Evolutionary conservation across 2,888 invertebrate genomes (phyloP), one percentile per base, ranked within the genome.

Genomic region (Uropetala carovei): DNA sequence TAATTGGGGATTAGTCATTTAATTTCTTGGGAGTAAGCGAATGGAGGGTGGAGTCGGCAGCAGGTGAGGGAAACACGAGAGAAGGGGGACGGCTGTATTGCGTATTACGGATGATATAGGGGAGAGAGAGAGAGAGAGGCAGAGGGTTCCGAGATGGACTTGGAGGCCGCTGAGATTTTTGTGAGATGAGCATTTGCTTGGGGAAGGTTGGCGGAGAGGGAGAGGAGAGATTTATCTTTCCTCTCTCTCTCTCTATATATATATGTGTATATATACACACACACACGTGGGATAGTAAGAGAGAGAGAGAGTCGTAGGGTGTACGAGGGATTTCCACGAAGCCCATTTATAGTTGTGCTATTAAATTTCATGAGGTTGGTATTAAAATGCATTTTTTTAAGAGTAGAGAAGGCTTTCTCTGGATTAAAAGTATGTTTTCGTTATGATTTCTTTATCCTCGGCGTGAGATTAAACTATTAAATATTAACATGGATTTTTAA

Each of bases 1-100:
- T 89, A 89, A 89, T 89, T 89, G 89, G 16, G 43, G 64, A 43
- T 30, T 43, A 64, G 18, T 22, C 68, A 89, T 89, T 89, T 89
- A 89, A 89, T 89, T 89, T 58, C 64, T 89, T 43, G 68, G 89
- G 60, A 30, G 16, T 27, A 9, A n/a, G 56, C 3, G 43, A 43
- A 43, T 43, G 5, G 43, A 43, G 43, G 43, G 43, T 43, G 43
- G 43, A 43, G 43, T 43, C 43, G 68, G 75, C 27, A 75, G 75
- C 75, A 75, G 75, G 27, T 75, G 75, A 75, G 27, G 27, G 75
- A 27, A 75, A 75, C 43, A 43, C 16, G 75, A 75, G 75, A 11
- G 75, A 8, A 4, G 22, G 22, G 75, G n/a, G 9, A n/a, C 11
- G 13, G 22, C 75, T n/a, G 75, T 11, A 75, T 27, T 27, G 75